Percentiles rank a stretch among this genome's conserved stretches.
These are phyloP conservation scores for Mobula birostris DNA, from an alignment of 2,113 vertebrate genomes.

Conservation along the genomic window DNA sequence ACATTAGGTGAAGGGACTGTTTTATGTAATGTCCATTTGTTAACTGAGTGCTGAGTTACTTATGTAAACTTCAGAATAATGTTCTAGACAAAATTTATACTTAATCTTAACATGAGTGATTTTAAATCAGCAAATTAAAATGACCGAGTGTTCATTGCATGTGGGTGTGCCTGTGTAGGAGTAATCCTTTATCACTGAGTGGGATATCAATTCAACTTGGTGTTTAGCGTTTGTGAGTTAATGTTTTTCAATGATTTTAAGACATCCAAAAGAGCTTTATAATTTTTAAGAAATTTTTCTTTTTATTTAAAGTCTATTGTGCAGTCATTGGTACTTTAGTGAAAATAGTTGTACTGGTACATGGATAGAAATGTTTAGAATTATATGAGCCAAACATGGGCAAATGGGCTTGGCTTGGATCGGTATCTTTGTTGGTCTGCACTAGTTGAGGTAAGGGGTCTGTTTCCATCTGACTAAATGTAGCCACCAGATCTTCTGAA, in stretches of 20 bases:
- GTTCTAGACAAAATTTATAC: neutral
- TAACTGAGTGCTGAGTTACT: neutral
- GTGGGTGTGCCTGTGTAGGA: neutral
- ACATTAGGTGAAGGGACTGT: too few species aligned
- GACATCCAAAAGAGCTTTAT: neutral
- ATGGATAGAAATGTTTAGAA: too few species aligned
- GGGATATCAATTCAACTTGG: neutral
- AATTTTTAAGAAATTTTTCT: neutral
- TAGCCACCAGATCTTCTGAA: neutral
- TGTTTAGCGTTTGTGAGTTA: neutral
- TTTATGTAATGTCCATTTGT: neutral
- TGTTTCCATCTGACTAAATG: neutral
- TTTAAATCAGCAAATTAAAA: neutral
- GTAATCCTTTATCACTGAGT: neutral
- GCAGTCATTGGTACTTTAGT: neutral
- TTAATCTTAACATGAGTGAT: neutral
- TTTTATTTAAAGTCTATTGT: neutral
- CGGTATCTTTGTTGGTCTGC: too few species aligned
- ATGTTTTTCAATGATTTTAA: neutral
- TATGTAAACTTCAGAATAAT: neutral
- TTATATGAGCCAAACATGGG: too few species aligned
- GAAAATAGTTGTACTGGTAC: too few species aligned
- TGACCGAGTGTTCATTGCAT: neutral
- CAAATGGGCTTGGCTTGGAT: too few species aligned
- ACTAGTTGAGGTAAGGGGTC: too few species aligned